Conservation (phyloP, 2,797 vertebrate species). For the Merluccius polli region DNA sequence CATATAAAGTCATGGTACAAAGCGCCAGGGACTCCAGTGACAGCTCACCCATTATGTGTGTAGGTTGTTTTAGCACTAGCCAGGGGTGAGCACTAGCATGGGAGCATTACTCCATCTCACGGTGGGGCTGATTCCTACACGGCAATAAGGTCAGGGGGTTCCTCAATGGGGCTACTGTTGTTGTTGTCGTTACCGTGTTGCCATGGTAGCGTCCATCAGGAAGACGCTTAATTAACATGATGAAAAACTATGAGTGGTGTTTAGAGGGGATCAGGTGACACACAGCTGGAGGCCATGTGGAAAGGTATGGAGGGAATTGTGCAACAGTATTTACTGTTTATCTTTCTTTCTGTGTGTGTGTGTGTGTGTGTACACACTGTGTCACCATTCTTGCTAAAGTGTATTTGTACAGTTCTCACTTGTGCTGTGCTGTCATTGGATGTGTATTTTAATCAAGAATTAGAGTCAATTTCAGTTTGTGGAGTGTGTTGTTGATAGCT, state of each 20-base stretch:
- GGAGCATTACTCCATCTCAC: not conserved
- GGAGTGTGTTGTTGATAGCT: too few relatives aligned
- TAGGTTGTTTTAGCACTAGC: not conserved
- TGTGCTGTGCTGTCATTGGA: not conserved
- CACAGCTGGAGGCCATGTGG: constrained; percentile 16
- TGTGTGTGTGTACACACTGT: not conserved
- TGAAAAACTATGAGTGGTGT: constrained; percentile 17
- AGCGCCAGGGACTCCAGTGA: not conserved
- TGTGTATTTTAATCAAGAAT: not conserved
- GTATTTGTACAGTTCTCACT: not conserved
- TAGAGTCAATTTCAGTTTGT: not conserved
- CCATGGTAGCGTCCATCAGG: constrained; percentile 22
- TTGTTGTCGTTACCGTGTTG: constrained; percentile 28
- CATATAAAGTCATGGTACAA: not conserved
- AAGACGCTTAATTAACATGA: constrained; percentile 14
- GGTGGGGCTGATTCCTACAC: not conserved
- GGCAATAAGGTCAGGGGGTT: not conserved
- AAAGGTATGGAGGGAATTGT: not conserved
- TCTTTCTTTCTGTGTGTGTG: not conserved
- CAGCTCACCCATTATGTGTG: not conserved
- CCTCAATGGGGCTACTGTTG: constrained; percentile 18
- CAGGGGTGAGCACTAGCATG: not conserved
- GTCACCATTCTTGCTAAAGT: not conserved
- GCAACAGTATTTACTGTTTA: not conserved
- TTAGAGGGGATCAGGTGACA: not conserved